Base-by-base conservation (phyloP, 2,797 vertebrate genomes). In the Forpus xanthops region DNA sequence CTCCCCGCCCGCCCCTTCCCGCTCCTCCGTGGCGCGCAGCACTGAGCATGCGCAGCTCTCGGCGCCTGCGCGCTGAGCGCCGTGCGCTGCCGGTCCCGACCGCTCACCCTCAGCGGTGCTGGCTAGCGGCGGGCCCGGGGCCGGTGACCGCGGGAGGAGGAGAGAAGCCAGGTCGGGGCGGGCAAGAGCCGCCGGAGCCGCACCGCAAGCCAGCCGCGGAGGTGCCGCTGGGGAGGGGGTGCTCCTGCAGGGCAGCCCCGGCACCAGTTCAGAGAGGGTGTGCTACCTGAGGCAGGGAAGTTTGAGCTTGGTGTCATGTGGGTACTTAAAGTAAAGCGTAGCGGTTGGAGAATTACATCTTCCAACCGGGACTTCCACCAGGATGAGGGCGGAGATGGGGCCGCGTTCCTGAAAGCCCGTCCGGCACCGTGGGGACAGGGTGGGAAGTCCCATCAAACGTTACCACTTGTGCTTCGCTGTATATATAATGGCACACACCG, bases 91-190 rank as follows among this genome's bases (percentile, higher is more conserved):
- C 4, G 10, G 20, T 11, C 1, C 10, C 37, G 15, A 16, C 53
- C n/a, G 10, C 9, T 5, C 13, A 1, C 6, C 18, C 12, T 11
- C 3, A 1, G 24, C 15, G 6, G 31, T 18, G 49, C 12, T 11
- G 47, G 31, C 35, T 12, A 7, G 41, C 2, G 3, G 15, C 0
- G n/a, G 11, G 2, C 7, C 0, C 0, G 25, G 23, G 0, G 20
- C 9, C 10, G 5, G 13, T 4, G 2, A 7, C 11, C 1, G 12
- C 21, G 12, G 16, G 49, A 28, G 62, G 55, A 50, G 9, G 27
- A 15, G 16, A 12, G 30, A 6, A 19, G 20, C 19, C 8, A 39
- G 23, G 9, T 0, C 4, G 6, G 28, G 41, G 33, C 2, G 16
- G 19, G 35, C 31, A 47, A 27, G 47, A 5, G 5, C 41, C 8